Evolutionary conservation across 2,888 invertebrate genomes (phyloP).

Genomic region (Coelinius sp.): DNA sequence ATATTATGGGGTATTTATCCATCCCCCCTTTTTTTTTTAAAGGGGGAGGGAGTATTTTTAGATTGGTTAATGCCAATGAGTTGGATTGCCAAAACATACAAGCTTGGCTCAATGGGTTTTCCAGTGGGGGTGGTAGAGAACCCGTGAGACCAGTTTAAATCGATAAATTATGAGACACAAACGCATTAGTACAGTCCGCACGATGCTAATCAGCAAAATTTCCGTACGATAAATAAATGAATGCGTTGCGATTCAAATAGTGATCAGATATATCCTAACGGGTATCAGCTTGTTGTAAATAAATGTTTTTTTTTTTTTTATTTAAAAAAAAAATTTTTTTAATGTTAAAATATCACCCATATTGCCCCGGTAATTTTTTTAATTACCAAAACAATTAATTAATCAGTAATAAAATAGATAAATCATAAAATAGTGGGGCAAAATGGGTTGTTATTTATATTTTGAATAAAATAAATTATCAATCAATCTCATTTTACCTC

Average conservation of each 20-base stretch:
- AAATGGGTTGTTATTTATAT: too few relatives aligned
- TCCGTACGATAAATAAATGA: conserved; percentile 70
- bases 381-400: too few relatives aligned
- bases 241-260: conserved; percentile 49
- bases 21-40: too few relatives aligned
- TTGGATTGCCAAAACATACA: conserved; percentile 11
- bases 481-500: too few relatives aligned
- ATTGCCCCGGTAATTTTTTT: too few relatives aligned
- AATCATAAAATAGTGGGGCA: too few relatives aligned
- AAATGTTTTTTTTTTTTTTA: background rate
- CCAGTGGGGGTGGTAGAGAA: background rate
- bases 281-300: conserved; percentile 1
- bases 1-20: background rate
- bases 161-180: conserved; percentile 70
- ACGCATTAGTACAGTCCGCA: conserved; percentile 69
- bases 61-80: background rate
- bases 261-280: background rate
- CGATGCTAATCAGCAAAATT: conserved; percentile 71
- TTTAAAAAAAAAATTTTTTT: too few relatives aligned
- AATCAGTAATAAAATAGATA: too few relatives aligned
- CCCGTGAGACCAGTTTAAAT: conserved; percentile 62
- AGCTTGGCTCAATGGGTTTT: conserved; percentile 23
- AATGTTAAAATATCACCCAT: too few relatives aligned
- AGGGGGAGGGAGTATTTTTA: background rate
- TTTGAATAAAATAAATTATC: too few relatives aligned